These are phyloP conservation scores for Erpobdella octoculata DNA, from an alignment of 2,888 invertebrate species.

Conservation along the genomic window DNA sequence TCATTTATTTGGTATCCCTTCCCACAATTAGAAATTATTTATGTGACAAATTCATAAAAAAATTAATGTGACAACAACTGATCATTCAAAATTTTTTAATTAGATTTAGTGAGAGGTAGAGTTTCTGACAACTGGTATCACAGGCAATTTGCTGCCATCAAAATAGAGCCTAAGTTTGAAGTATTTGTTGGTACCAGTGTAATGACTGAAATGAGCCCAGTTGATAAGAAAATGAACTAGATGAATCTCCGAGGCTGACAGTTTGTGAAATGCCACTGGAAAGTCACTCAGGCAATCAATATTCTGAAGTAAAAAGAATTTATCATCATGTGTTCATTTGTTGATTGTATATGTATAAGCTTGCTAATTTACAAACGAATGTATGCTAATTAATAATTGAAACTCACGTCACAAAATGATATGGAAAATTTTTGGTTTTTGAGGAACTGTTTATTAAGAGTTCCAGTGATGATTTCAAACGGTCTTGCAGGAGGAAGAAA, in stretches of 20 bases:
- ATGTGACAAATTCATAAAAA: too few relatives aligned
- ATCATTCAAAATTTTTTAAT: too few relatives aligned
- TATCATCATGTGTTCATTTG: background rate
- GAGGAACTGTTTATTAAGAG: background rate
- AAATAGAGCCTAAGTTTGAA: background rate
- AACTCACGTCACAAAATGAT: conserved; percentile 13
- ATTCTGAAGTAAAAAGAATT: too few relatives aligned
- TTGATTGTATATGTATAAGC: background rate
- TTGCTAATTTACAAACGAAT: too few relatives aligned
- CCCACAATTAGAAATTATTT: too few relatives aligned
- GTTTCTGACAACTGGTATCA: background rate
- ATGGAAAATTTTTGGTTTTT: background rate
- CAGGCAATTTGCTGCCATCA: conserved; percentile 12
- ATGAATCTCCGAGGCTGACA: background rate
- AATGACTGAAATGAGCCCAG: conserved; percentile 11
- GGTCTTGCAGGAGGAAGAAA: conserved; percentile 12
- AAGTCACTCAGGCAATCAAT: conserved; percentile 2
- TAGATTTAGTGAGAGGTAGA: background rate
- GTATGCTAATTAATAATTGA: too few relatives aligned
- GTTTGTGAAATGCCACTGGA: conserved; percentile 18
- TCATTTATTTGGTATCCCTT: too few relatives aligned
- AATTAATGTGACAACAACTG: too few relatives aligned
- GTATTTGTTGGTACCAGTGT: background rate
- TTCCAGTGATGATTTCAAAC: conserved; percentile 4
- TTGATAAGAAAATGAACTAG: background rate